These are phyloP conservation scores for Pectinophora gossypiella DNA, from an alignment of 1,140 invertebrate species.

Conservation along the genomic window DNA sequence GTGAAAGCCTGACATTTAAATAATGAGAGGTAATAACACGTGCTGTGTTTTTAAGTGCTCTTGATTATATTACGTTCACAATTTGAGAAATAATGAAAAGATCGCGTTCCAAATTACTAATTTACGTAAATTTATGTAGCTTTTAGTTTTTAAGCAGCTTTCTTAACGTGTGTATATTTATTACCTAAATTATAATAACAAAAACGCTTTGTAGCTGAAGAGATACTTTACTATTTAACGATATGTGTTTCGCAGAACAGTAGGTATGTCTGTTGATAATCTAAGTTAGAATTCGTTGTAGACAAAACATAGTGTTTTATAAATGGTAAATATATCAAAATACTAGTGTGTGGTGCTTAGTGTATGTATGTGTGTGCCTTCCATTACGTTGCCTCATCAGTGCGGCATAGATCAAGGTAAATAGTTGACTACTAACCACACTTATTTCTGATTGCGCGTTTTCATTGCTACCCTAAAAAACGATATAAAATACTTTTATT, in stretches of 20 bases:
- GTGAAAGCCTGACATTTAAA: conserved; percentile 41
- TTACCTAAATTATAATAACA: no score
- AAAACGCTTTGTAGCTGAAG: no score
- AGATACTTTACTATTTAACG: no score
- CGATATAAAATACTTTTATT: conserved; percentile 1
- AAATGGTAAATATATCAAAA: neutral
- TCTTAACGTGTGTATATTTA: no score
- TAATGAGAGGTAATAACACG: conserved; percentile 25
- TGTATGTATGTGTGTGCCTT: neutral
- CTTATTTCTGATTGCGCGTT: neutral
- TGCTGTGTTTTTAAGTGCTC: neutral
- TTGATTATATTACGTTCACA: no score
- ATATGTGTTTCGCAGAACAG: no score
- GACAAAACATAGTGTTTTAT: neutral
- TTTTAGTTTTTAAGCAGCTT: no score
- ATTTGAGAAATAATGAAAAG: no score
- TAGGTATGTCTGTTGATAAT: no score
- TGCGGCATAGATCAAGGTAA: conserved; percentile 20
- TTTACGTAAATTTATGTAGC: no score
- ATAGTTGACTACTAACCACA: conserved; percentile 3
- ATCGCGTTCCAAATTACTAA: no score
- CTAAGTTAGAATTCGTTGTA: neutral
- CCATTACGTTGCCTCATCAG: neutral
- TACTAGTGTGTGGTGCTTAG: neutral
- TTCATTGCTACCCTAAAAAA: neutral